phyloP scores from a whole-genome alignment of 1,140 invertebrate species.

The Thaumatotibia leucotreta region DNA sequence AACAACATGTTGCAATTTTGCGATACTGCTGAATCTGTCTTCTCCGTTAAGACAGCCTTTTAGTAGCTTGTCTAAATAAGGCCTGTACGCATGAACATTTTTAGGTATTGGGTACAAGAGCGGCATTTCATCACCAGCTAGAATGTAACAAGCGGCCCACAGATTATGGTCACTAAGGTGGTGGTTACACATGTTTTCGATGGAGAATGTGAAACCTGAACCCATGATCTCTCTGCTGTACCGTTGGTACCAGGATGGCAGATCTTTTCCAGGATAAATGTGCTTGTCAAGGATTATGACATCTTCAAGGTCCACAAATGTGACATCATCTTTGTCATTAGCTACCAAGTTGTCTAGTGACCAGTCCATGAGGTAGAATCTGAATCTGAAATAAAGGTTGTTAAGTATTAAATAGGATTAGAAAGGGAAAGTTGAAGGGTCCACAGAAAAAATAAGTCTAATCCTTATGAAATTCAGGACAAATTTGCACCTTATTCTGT shows the following conservation, averaged over 20 bases:
- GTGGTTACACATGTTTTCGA: conserved; percentile 63
- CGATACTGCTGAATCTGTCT: conserved; percentile 52
- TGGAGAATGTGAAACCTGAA: conserved; percentile 56
- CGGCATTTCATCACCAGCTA: conserved; percentile 56
- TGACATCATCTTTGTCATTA: conserved; percentile 59
- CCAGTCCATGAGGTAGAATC: conserved; percentile 71
- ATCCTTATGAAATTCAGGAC: too few species aligned
- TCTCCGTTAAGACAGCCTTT: conserved; percentile 50
- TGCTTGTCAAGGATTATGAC: conserved; percentile 61
- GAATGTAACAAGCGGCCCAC: conserved; percentile 61
- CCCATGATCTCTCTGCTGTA: conserved; percentile 46
- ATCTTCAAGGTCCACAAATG: conserved; percentile 67
- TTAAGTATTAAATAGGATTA: not conserved
- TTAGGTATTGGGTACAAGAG: conserved; percentile 59
- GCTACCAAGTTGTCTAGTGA: conserved; percentile 67
- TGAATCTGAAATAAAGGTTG: conserved; percentile 49
- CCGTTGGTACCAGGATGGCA: conserved; percentile 59
- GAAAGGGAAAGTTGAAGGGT: too few species aligned
- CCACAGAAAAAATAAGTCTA: too few species aligned
- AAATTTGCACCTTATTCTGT: too few species aligned
- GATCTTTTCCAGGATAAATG: conserved; percentile 50
- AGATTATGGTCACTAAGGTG: conserved; percentile 68
- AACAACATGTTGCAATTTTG: conserved; percentile 56
- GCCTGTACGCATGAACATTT: conserved; percentile 40
- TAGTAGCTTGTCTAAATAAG: conserved; percentile 49